Evolutionary conservation across 2,888 invertebrate species (phyloP).

Genomic region (Blastobasis lacticolella): DNA sequence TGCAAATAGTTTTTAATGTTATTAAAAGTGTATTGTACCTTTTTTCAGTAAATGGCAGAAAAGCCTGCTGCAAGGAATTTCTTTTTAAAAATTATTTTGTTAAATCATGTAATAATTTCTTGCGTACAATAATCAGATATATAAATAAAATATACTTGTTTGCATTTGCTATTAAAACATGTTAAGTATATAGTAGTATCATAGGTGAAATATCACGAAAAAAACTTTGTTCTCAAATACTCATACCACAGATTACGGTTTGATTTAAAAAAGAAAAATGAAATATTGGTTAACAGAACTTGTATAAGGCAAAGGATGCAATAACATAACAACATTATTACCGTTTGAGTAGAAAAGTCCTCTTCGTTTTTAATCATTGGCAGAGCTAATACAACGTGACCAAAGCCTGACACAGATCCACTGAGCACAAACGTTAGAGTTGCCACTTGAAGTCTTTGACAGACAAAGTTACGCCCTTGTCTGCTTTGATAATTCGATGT

Average conservation of each 20-base stretch:
- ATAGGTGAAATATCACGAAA: not conserved
- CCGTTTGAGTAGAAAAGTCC: not conserved
- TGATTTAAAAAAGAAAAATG: not conserved
- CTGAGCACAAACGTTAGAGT: conserved; percentile 2
- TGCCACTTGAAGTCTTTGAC: not conserved
- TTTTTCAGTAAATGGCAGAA: too few species aligned
- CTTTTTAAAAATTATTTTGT: not conserved
- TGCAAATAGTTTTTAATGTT: too few species aligned
- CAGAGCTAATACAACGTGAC: not conserved
- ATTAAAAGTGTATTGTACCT: too few species aligned
- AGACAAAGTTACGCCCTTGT: not conserved
- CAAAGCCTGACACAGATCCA: not conserved
- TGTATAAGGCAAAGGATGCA: not conserved
- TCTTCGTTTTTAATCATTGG: not conserved
- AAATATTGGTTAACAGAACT: not conserved
- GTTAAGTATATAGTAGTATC: not conserved
- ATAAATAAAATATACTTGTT: not conserved
- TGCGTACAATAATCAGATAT: not conserved
- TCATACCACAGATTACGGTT: not conserved
- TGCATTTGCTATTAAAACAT: not conserved
- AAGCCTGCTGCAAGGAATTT: not conserved
- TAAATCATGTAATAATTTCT: not conserved
- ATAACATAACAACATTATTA: not conserved
- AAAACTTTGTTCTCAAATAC: not conserved
- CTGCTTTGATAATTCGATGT: not conserved